These are phyloP conservation scores for Volucella inanis DNA, from an alignment of 2,888 invertebrate species.

Conservation along the genomic window DNA sequence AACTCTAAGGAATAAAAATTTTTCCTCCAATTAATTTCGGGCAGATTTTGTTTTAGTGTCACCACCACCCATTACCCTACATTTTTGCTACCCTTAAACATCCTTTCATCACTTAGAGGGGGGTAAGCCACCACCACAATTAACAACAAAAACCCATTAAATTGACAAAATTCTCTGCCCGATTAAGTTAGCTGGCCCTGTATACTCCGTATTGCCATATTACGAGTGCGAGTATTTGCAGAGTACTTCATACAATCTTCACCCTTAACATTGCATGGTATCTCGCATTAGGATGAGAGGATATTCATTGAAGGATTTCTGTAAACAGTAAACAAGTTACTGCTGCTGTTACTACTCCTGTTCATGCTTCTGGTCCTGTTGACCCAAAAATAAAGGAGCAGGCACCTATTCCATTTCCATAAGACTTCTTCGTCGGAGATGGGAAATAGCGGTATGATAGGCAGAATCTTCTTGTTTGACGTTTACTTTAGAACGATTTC, in stretches of 20 bases:
- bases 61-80: too few relatives aligned
- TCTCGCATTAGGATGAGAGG: background rate
- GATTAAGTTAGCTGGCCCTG: conserved; percentile 10
- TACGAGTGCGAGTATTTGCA: conserved; percentile 7
- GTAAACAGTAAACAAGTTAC: conserved; percentile 19
- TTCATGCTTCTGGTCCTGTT: background rate
- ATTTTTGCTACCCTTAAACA: too few relatives aligned
- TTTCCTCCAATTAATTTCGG: too few relatives aligned
- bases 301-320: background rate
- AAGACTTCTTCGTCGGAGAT: background rate
- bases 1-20: too few relatives aligned
- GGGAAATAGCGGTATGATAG: background rate
- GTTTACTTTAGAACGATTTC: conserved; percentile 22
- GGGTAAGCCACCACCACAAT: too few relatives aligned
- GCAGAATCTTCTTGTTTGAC: conserved; percentile 40
- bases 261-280: background rate
- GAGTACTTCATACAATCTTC: background rate
- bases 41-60: too few relatives aligned
- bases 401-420: conserved; percentile 2
- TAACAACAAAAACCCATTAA: conserved; percentile 24
- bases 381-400: conserved; percentile 3
- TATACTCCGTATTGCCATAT: conserved; percentile 2
- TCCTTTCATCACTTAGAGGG: too few relatives aligned
- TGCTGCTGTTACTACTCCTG: too few relatives aligned
- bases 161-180: conserved; percentile 24